Evolutionary conservation across 2,113 vertebrate species (phyloP).

Genomic region (Condylura cristata): DNA sequence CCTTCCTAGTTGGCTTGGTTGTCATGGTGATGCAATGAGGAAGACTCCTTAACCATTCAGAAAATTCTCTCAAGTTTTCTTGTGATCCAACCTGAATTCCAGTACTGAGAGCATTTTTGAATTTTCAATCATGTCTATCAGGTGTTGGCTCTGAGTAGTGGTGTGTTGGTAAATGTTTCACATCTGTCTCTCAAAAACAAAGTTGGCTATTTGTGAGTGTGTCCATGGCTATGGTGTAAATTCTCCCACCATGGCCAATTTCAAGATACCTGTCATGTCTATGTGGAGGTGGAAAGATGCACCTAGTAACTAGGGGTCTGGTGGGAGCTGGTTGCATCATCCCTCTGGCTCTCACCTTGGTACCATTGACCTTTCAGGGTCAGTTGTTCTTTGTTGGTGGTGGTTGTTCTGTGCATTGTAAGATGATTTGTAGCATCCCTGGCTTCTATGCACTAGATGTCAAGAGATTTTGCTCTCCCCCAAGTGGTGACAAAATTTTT

Average conservation of each 20-base stretch:
- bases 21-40: background rate
- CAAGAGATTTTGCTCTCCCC: background rate
- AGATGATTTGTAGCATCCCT: background rate
- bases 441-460: background rate
- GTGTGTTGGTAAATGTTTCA: background rate
- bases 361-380: background rate
- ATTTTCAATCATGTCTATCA: background rate
- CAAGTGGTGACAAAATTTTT: background rate
- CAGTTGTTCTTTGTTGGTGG: background rate
- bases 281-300: background rate
- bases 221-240: background rate
- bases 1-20: background rate
- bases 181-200: background rate
- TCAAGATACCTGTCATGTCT: background rate
- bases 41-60: background rate
- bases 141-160: background rate
- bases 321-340: background rate
- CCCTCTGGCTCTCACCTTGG: background rate
- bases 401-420: background rate
- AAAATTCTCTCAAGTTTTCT: background rate
- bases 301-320: fast-evolving
- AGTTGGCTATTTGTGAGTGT: background rate
- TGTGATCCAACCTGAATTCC: background rate
- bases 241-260: background rate
- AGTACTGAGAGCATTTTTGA: background rate